Base-by-base conservation (phyloP, 2,113 vertebrate genomes). In the Aspiorhynchus laticeps region DNA sequence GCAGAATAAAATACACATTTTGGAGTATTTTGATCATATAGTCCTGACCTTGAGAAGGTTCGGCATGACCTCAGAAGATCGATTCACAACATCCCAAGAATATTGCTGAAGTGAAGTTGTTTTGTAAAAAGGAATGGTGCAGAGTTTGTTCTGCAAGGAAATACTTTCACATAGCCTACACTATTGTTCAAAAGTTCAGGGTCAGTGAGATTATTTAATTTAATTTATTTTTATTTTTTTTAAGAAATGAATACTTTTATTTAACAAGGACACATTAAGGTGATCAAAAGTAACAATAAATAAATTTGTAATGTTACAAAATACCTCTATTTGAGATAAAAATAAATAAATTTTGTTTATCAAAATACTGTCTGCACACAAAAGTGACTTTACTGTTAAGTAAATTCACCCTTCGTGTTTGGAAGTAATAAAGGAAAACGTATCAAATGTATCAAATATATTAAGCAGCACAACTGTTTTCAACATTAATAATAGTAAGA, bases 31-130 rank as follows among this genome's bases (percentile, higher is more conserved):
- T 48, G 31, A 28, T 78, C 15, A 31, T 41, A 38, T 15, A 21
- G 26, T 78, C 46, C 75, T 78, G 28, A 78, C 17, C 56, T 48
- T 76, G 74, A 76, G n/a, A 76, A 28, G n/a, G 5, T 51, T 46
- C 3, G 5, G n/a, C 41, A 15, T 76, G 74, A 46, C 74, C 74
- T 17, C 41, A 26, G 12, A 14, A 51, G 75, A 51, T 26, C 5
- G 26, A 33, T 78, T 78, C 15, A 31, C 46, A 78, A 78, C 26
- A 53, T 76, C 1, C n/a, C 17, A 31, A 75, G 73, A 28, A 53
- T 78, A 53, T 53, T 53, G 46, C 28, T 78, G 17, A 78, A 33
- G 15, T 33, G 26, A 33, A 53, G 9, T 28, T 31, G 4, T 53
- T 78, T 53, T 78, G 28, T 78, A 21, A 78, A 78, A 48, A 33